Evolutionary conservation across 23 tunicate genomes (phyloP).

Genomic region (Clavelina lepadiformis): DNA sequence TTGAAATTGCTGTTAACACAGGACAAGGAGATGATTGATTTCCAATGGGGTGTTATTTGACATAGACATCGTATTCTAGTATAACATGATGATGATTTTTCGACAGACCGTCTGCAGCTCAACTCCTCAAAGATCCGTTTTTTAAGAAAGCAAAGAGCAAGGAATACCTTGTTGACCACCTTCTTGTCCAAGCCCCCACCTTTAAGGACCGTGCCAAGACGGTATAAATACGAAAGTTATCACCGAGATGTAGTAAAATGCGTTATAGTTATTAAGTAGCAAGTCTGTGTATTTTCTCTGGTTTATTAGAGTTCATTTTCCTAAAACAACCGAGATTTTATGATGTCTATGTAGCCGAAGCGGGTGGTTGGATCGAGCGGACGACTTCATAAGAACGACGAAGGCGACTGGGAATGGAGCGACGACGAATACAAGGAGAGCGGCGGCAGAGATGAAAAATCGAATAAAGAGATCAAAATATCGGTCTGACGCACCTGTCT

Average conservation of each 20-base stretch:
- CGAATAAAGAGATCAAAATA: too few species aligned
- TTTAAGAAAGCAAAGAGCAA: slow-evolving; percentile 79
- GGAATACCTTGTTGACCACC: slow-evolving; percentile 53
- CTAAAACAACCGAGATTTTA: neutral
- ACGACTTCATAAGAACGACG: slow-evolving; percentile 63
- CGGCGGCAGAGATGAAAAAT: slow-evolving; percentile 1
- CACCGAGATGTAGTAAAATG: neutral
- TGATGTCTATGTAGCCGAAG: slow-evolving; percentile 82
- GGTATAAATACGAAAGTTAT: slow-evolving; percentile 6
- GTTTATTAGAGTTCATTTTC: neutral
- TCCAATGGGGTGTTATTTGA: too few species aligned
- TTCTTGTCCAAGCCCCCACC: slow-evolving; percentile 60
- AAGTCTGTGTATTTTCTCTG: neutral
- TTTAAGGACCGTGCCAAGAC: slow-evolving; percentile 62
- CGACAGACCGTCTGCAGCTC: slow-evolving; percentile 89
- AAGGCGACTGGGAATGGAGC: slow-evolving; percentile 97
- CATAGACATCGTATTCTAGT: too few species aligned
- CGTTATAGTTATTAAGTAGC: neutral
- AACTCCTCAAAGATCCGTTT: slow-evolving; percentile 87
- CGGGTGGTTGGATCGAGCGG: slow-evolving; percentile 97
- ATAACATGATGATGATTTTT: too few species aligned
- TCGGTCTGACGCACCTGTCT: too few species aligned
- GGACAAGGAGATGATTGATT: too few species aligned
- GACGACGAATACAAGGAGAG: slow-evolving; percentile 70
- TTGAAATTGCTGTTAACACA: too few species aligned